Evolutionary conservation across 2,797 vertebrate species (phyloP), one percentile per base, ranked within the genome.

Genomic region (Aldrovandia affinis): DNA sequence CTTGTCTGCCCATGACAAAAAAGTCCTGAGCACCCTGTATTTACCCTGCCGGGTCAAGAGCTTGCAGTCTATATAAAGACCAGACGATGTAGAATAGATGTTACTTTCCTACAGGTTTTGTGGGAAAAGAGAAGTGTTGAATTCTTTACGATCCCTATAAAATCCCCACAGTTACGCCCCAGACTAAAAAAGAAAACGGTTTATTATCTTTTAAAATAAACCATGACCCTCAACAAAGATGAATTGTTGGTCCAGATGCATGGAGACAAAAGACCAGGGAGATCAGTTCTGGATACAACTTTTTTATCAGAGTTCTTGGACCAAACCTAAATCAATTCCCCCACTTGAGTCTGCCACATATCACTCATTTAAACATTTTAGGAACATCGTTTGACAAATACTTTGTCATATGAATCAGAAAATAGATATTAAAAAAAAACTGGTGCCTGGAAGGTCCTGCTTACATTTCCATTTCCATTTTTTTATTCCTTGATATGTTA

Each of bases 21-120:
- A 83, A 83, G 73, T 79, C 83, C 80, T 70, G 30, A 54, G 73
- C 14, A 36, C 61, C 81, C 39, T 42, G 79, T 85, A 82, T 50
- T 61, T 84, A 78, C 57, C 70, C 81, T 73, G 57, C 44, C 25
- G 77, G 88, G 88, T 88, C 89, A 87, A 81, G 83, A 81, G 85
- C 86, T 61, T 70, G 36, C 8, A 2, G 36, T 84, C 55, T 81
- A 82, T 86, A 70, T 78, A 86, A 86, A 82, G 81, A n/a, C 83
- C 81, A 73, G 65, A 84, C 85, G 61, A 36, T 18, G 33, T 78
- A 2, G 63, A 36, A 63, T 80, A n/a, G 14, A 80, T 39, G 50
- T 82, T 30, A 85, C 65, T 78, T 44, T 84, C 73, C 80, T 42
- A 63, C 63, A 30, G 83, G 33, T 55, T 84, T 80, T 57, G 61